Conservation (phyloP, 2,888 invertebrate species). For the Ommatoiulus sabulosus region DNA sequence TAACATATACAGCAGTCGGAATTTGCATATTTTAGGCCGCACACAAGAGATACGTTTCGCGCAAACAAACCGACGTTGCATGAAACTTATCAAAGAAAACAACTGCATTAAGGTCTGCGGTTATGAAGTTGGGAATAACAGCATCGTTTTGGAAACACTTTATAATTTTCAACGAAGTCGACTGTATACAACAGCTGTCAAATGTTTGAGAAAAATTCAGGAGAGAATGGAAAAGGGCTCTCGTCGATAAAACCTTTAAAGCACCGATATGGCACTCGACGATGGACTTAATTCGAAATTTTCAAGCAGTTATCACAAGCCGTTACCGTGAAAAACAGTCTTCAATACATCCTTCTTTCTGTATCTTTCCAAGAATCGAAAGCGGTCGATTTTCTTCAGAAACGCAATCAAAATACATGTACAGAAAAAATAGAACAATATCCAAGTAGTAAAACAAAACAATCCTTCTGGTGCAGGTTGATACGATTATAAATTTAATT, state of each 20-base stretch:
- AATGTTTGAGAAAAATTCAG: neutral
- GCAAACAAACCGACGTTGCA: neutral
- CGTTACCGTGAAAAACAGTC: neutral
- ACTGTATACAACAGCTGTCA: neutral
- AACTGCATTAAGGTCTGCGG: neutral
- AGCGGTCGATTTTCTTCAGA: neutral
- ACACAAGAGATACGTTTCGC: neutral
- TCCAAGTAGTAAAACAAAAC: no score
- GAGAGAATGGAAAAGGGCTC: neutral
- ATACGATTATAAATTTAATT: no score
- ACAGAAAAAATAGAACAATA: no score
- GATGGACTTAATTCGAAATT: neutral
- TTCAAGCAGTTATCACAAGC: neutral
- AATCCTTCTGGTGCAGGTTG: no score
- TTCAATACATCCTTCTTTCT: neutral
- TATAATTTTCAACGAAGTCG: neutral
- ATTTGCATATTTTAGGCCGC: slow-evolving; percentile 13
- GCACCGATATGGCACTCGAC: neutral
- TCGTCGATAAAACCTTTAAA: slow-evolving; percentile 4
- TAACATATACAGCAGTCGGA: neutral
- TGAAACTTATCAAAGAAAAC: neutral
- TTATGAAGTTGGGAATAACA: neutral
- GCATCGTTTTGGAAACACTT: neutral
- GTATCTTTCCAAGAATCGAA: neutral
- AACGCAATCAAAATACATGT: neutral